A percentile compares a stretch with the other conserved stretches of the same genome.
Evolutionary conservation across 2,888 invertebrate species (phyloP).

Genomic region (Sepioteuthis lessoniana): DNA sequence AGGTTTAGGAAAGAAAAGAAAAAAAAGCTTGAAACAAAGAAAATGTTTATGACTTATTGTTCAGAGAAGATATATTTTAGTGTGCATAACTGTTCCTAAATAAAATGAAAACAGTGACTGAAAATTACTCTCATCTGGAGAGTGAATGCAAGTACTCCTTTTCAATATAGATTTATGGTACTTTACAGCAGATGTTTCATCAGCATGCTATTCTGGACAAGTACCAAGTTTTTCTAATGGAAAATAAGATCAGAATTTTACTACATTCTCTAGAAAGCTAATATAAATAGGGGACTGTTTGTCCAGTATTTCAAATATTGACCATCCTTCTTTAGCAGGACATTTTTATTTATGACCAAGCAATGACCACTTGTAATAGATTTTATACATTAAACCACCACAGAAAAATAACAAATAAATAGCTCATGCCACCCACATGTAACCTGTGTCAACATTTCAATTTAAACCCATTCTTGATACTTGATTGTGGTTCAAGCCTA

Average conservation of each 20-base stretch:
- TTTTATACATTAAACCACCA: not conserved
- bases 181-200: too few species aligned
- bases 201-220: too few species aligned
- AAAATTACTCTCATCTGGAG: too few species aligned
- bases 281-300: not conserved
- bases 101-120: too few species aligned
- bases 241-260: not conserved
- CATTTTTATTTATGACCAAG: not conserved
- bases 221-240: not conserved
- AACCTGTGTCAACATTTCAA: not conserved
- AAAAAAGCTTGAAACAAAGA: too few species aligned
- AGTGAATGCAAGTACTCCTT: too few species aligned
- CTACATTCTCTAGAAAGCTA: not conserved
- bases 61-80: too few species aligned
- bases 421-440: not conserved
- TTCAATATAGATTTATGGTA: too few species aligned
- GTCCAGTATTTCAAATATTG: not conserved
- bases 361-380: not conserved
- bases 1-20: too few species aligned
- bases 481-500: not conserved
- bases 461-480: not conserved
- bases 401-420: not conserved
- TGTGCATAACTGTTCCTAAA: too few species aligned
- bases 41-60: too few species aligned
- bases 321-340: not conserved